Percentiles rank a stretch among this genome's conserved stretches.
Conservation (phyloP, 2,113 vertebrate species). For the Columba livia region DNA sequence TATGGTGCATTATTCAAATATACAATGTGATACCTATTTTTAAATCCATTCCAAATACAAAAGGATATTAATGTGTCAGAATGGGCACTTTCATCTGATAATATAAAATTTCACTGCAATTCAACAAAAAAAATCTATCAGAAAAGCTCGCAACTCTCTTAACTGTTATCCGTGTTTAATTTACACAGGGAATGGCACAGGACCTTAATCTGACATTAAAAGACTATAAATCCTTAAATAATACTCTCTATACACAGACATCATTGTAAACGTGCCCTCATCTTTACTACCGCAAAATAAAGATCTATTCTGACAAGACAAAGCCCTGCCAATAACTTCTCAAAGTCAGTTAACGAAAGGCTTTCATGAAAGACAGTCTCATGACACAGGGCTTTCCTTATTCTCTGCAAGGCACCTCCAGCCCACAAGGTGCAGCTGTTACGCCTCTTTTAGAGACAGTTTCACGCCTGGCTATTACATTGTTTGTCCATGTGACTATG, state of each 20-base stretch:
- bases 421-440: constrained; percentile 40
- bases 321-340: neutral
- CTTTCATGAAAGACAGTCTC: neutral
- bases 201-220: constrained; percentile 5
- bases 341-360: neutral
- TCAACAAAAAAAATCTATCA: neutral
- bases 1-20: neutral
- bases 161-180: constrained; percentile 10
- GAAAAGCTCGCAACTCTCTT: neutral
- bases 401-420: neutral
- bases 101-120: neutral
- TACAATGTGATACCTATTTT: neutral
- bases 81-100: neutral
- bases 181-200: neutral
- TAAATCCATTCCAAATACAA: neutral
- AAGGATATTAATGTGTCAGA: constrained; percentile 18
- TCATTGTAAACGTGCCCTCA: neutral
- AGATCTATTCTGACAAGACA: neutral
- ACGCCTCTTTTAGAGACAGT: neutral
- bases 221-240: constrained; percentile 11
- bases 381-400: neutral
- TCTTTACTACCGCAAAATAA: neutral
- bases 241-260: neutral
- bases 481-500: neutral
- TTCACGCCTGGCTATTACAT: neutral